phyloP scores from a whole-genome alignment of 2,797 vertebrate genomes.

The Pangasius mekongensis region DNA sequence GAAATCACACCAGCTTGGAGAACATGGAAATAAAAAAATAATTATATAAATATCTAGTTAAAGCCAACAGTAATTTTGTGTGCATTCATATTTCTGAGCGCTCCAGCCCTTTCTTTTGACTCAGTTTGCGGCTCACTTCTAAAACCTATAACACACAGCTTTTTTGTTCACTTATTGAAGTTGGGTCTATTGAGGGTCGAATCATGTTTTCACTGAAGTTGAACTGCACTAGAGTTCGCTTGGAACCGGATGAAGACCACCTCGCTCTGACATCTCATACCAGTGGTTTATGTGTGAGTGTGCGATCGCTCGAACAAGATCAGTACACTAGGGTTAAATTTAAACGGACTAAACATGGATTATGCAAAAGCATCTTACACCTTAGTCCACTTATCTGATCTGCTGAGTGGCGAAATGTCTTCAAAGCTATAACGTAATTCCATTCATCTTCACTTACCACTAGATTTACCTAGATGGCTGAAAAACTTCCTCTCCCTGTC shows the following conservation, averaged over 20 bases:
- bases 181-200: background rate
- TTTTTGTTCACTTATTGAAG: background rate
- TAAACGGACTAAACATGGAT: background rate
- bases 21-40: background rate
- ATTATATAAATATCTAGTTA: background rate
- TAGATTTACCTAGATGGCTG: background rate
- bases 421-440: background rate
- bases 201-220: background rate
- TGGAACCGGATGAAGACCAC: background rate
- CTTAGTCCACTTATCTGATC: background rate
- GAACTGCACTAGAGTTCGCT: background rate
- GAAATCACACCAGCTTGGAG: background rate
- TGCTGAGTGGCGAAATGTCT: background rate
- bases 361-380: background rate
- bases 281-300: background rate
- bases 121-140: background rate
- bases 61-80: background rate
- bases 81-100: background rate
- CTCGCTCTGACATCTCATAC: background rate
- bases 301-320: background rate
- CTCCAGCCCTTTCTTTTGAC: background rate
- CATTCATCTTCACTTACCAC: background rate
- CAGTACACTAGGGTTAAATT: background rate
- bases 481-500: background rate
- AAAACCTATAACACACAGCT: background rate